Percentiles rank a stretch among this genome's conserved stretches.
Evolutionary conservation across 2,797 vertebrate species (phyloP).

Genomic region (Setipinna tenuifilis): DNA sequence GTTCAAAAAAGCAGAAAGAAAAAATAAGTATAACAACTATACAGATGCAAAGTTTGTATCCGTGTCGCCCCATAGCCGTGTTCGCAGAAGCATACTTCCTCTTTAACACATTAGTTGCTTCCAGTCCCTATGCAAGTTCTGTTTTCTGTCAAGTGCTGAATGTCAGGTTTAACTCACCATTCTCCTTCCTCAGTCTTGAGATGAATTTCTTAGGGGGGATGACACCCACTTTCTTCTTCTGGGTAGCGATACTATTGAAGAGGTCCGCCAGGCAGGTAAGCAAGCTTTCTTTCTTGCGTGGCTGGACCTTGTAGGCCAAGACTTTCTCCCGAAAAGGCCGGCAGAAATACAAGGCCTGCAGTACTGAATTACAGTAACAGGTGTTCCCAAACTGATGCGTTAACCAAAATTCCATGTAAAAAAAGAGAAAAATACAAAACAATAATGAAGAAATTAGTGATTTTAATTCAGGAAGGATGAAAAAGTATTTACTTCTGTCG

Average conservation of each 20-base stretch:
- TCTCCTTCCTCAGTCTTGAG: slow-evolving; percentile 90
- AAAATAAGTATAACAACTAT: too few species aligned
- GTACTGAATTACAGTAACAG: slow-evolving; percentile 94
- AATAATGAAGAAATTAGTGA: slow-evolving; percentile 20
- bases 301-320: slow-evolving; percentile 90
- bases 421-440: slow-evolving; percentile 42
- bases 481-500: too few species aligned
- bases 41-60: too few species aligned
- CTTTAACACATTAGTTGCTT: neutral
- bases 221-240: slow-evolving; percentile 95
- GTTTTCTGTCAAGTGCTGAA: neutral
- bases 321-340: slow-evolving; percentile 92
- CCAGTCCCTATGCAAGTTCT: neutral
- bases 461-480: neutral
- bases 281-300: slow-evolving; percentile 88
- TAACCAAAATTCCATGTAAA: slow-evolving; percentile 31
- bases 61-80: too few species aligned
- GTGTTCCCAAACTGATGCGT: slow-evolving; percentile 87
- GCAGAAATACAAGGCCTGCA: slow-evolving; percentile 92
- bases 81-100: neutral
- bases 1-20: too few species aligned
- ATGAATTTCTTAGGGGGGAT: slow-evolving; percentile 95
- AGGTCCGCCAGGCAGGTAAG: slow-evolving; percentile 91
- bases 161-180: slow-evolving; percentile 70
- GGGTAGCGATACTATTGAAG: slow-evolving; percentile 92